Conservation (phyloP, 2,888 invertebrate genomes). For the Drosophila setosimentum region DNA sequence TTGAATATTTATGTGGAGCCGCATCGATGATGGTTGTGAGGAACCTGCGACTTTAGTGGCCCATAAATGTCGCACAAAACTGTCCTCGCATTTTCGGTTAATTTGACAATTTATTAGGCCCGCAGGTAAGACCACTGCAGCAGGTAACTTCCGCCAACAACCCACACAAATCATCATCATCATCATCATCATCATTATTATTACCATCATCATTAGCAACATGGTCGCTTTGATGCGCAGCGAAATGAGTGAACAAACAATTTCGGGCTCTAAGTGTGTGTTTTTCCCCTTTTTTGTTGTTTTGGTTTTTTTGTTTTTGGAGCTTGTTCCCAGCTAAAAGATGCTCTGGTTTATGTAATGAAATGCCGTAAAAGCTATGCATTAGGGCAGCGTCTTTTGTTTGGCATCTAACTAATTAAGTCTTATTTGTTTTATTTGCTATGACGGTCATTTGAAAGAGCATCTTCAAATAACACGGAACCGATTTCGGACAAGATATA, state of each 20-base stretch:
- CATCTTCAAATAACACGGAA: conserved; percentile 1
- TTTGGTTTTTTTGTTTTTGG: conserved; percentile 22
- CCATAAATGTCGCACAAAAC: conserved; percentile 64
- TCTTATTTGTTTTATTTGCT: conserved; percentile 51
- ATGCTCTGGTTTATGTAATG: conserved; percentile 62
- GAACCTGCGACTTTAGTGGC: conserved; percentile 41
- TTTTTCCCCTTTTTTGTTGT: neutral
- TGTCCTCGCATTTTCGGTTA: conserved; percentile 50
- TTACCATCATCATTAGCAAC: conserved; percentile 11
- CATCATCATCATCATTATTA: conserved; percentile 8
- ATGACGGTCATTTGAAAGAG: conserved; percentile 16
- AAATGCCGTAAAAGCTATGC: conserved; percentile 38
- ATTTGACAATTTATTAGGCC: conserved; percentile 57
- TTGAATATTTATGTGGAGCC: conserved; percentile 59
- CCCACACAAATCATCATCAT: conserved; percentile 45
- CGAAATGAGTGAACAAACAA: conserved; percentile 47
- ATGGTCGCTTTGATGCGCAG: conserved; percentile 47
- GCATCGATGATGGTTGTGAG: conserved; percentile 24
- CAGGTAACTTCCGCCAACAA: conserved; percentile 35
- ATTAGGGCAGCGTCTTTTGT: conserved; percentile 41
- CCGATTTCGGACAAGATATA: conserved; percentile 14
- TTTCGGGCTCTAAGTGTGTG: conserved; percentile 28
- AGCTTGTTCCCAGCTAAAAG: conserved; percentile 16
- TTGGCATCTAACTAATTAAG: conserved; percentile 61
- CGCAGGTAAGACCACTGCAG: conserved; percentile 10